These are phyloP conservation scores for Oryzias melastigma DNA, from an alignment of 2,113 vertebrate species.

Conservation along the genomic window DNA sequence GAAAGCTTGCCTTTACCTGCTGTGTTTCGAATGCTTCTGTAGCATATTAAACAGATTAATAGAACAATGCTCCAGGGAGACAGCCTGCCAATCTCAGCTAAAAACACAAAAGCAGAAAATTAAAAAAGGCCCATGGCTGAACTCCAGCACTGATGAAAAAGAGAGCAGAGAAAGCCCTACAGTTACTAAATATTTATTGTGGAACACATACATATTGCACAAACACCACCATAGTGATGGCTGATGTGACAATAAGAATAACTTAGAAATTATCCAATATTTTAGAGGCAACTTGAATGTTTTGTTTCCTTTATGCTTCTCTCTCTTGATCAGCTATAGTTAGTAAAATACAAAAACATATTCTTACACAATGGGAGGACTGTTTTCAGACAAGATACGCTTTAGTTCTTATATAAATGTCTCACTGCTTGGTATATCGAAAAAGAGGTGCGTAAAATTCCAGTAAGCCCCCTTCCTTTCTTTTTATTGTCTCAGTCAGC, in stretches of 20 bases:
- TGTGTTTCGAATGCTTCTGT: constrained; percentile 79
- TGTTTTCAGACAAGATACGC: too few species aligned
- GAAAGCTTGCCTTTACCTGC: constrained; percentile 70
- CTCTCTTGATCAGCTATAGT: constrained; percentile 51
- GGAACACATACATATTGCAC: constrained; percentile 68
- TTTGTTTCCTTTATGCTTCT: constrained; percentile 57
- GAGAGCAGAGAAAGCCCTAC: constrained; percentile 36
- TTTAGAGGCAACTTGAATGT: constrained; percentile 33
- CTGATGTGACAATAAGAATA: constrained; percentile 59
- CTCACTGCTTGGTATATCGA: too few species aligned
- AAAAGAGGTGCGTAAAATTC: too few species aligned
- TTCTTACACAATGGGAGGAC: constrained; percentile 2
- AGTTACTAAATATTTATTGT: constrained; percentile 82
- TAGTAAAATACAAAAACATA: constrained; percentile 50
- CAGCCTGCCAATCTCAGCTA: constrained; percentile 77
- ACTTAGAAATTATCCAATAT: constrained; percentile 57
- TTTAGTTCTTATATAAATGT: too few species aligned
- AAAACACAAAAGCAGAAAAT: constrained; percentile 87
- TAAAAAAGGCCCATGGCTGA: constrained; percentile 84
- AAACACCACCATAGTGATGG: constrained; percentile 32
- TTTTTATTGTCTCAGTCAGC: too few species aligned
- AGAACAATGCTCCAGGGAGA: constrained; percentile 82
- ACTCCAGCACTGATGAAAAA: constrained; percentile 75
- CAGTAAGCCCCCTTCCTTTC: too few species aligned
- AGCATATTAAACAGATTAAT: constrained; percentile 90